Base-by-base conservation (phyloP, 2,113 vertebrate genomes). In the Puntigrus tetrazona region DNA sequence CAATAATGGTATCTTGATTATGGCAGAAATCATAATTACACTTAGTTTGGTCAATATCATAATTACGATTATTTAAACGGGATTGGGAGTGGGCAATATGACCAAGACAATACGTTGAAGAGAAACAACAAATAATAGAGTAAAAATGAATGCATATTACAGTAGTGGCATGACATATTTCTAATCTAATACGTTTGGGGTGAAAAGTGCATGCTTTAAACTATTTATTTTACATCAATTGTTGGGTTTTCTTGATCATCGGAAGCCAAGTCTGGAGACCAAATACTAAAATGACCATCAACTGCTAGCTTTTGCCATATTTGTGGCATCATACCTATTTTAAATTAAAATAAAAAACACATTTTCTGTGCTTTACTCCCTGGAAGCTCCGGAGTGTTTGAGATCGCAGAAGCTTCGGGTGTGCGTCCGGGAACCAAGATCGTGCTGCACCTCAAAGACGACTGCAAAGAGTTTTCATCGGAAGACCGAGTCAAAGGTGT, bases 401-500 rank as follows among this genome's bases (percentile, higher is more conserved):
- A 99, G 91, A 90, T 99, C 0, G 95, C 96, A 5, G 96, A 97
- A 91, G 98, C 97, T 77, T 94, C 91, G 0, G 97, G 97, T 0
- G 97, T 98, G 78, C 94, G 94, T 85, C 92, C 93, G 59, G 98
- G 97, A 7, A 99, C 97, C 8, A 99, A 99, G 92, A 97, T 99
- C 8, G 95, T 98, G 86, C 90, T 99, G 59, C 94, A 97, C 77
- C 95, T 99, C 70, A 99, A 98, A 88, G 92, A 96, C 0, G 97
- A 98, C 73, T 97, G 97, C 93, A 98, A 92, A 74, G 97, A 98
- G 89, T 99, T 99, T 75, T 94, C 97, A 81, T 90, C 87, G 0
- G 97, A 99, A 90, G 96, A 96, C 87, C 88, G 96, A 77, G 96
- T 99, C 5, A 97, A 94, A 95, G 97, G 97, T 98, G 4, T 20